Evolutionary conservation across 2,797 vertebrate species (phyloP).

Genomic region (Erethizon dorsatum): DNA sequence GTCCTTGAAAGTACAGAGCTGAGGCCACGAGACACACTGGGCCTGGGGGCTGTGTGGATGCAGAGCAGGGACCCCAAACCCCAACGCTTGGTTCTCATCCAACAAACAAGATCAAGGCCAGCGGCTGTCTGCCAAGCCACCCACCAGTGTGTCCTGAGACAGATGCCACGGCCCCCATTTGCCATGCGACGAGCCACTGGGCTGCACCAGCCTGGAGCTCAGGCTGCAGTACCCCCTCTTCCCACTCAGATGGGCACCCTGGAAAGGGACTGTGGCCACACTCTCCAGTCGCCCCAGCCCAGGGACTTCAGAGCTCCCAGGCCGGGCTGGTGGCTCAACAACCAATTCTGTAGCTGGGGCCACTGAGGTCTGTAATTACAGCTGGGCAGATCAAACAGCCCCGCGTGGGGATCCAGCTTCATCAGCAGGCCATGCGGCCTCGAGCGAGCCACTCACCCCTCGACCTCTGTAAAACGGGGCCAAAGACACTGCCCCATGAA

Average conservation of each 20-base stretch:
- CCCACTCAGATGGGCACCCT: background rate
- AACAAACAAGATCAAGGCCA: background rate
- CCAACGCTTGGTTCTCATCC: background rate
- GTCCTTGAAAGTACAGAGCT: background rate
- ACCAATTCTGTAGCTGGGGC: fast-evolving
- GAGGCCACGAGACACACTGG: fast-evolving
- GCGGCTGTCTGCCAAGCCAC: background rate
- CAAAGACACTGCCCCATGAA: background rate
- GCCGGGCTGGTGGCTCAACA: background rate
- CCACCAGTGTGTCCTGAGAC: background rate
- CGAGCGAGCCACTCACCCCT: background rate
- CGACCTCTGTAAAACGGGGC: conserved; percentile 43
- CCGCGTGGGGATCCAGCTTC: background rate
- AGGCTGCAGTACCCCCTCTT: background rate
- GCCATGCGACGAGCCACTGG: background rate
- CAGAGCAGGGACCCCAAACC: background rate
- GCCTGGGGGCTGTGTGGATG: fast-evolving
- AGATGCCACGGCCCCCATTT: background rate
- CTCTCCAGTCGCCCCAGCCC: background rate
- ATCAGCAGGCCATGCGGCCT: background rate
- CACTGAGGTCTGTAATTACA: background rate
- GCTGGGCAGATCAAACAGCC: background rate
- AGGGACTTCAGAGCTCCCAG: background rate
- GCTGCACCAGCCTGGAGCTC: background rate
- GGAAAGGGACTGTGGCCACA: background rate